A percentile compares a stretch with the other conserved stretches of the same genome.
Evolutionary conservation across 2,888 invertebrate genomes (phyloP).

Genomic region (Amphiduros pacificus): DNA sequence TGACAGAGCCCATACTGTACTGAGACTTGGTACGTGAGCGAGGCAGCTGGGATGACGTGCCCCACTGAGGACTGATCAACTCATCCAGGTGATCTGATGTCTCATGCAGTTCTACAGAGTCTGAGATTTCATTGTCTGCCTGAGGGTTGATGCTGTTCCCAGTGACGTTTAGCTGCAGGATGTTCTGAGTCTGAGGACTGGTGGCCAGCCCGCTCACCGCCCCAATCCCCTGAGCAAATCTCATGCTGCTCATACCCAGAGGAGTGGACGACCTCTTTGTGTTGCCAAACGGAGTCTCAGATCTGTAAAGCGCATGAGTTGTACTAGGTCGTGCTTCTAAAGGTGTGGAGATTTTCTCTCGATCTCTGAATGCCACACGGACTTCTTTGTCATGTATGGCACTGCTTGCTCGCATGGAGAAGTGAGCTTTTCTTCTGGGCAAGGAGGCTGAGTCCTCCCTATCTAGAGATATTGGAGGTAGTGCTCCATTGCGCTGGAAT

Average conservation of each 20-base stretch:
- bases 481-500: constrained; percentile 8
- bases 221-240: not conserved
- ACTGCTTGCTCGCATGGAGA: not conserved
- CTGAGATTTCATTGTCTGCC: not conserved
- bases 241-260: not conserved
- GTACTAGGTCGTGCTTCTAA: constrained; percentile 20
- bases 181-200: no score
- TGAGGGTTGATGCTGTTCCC: constrained; percentile 24
- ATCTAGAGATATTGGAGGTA: constrained; percentile 15
- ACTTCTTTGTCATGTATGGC: not conserved
- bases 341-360: not conserved
- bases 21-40: no score
- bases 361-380: not conserved
- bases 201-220: not conserved
- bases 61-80: no score
- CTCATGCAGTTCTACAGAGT: constrained; percentile 2
- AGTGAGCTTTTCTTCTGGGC: not conserved
- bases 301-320: constrained; percentile 20
- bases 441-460: not conserved
- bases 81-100: no score
- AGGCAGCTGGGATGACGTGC: no score
- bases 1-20: no score
- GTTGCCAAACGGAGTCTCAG: not conserved
- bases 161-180: constrained; percentile 18
- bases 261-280: not conserved